Evolutionary conservation across 2,888 invertebrate species (phyloP), one percentile per base, ranked within the genome.

Genomic region (Dexiosoma caninum): DNA sequence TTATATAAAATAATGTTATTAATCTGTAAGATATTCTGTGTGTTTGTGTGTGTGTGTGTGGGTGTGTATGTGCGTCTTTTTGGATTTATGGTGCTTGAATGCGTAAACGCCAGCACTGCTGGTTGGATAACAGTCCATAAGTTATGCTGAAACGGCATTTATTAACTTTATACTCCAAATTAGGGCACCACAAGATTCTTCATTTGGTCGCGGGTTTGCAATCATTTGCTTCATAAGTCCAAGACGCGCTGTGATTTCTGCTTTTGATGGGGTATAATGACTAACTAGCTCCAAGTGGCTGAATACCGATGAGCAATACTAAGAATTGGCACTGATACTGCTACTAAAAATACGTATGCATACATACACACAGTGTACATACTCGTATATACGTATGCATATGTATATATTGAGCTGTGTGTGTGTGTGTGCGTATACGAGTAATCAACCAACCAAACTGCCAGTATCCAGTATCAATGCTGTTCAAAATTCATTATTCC

Each of bases 231-330:
- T 51, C 51, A 44, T 42, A 72, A 64, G 62, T 64, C 21, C 60
- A 60, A 71, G 67, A 60, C 69, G 72, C 72, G 70, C 57, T 69
- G 59, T 69, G 81, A 77, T 81, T 81, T 72, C 77, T 77, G 35
- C 35, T 49, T 66, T 69, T 64, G 64, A 74, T 79, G 76, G 79
- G 70, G 79, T 81, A 82, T 83, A 82, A 83, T 83, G 67, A 75
- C 81, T 83, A 82, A 84, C 83, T 84, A 83, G 81, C 80, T 84
- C 76, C 77, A 72, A 84, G 83, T 83, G 84, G 85, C 85, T 86
- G 84, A 86, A 84, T 85, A 83, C 85, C 85, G 85, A 86, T 85
- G 84, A 84, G 84, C 85, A 84, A 82, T 83, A 74, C 82, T 78
- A 79, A 81, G 82, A 82, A 79, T 76, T 81, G 82, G 78, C 77